Evolutionary conservation across 2,888 invertebrate species (phyloP), one percentile per base, ranked within the genome.

Genomic region (Halictus quadricinctus): DNA sequence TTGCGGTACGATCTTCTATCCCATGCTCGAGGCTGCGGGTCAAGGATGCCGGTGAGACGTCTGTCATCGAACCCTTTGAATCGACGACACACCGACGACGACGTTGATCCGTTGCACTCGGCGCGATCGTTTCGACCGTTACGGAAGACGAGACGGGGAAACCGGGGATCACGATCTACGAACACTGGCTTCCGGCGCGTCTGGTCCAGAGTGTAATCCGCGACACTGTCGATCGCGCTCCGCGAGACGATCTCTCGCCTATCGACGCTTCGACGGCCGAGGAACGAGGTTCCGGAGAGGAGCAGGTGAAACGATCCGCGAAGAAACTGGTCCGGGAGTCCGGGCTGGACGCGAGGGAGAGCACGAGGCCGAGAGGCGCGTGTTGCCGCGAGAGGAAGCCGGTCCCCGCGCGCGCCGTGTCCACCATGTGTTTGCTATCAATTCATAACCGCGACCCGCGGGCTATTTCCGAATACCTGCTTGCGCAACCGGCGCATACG

Each of bases 341-440:
- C 48, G n/a, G 10, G 13, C n/a, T 18, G 46, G 77, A 41, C 46
- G 76, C 66, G 36, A 66, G 66, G 66, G 60, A n/a, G 29, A 70
- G 29, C 70, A 72, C 50, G 79, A 80, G 76, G 73, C 46, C 70
- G 69, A 21, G 86, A 41, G 70, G 80, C 73, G 72, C 78, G 72
- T 29, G 46, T 50, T 48, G 72, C 60, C 36, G 70, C 77, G 74
- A n/a, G 50, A 46, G 69, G 58, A 73, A 79, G 79, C 83, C 83
- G 83, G 83, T 72, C 46, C 66, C 29, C 46, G 54, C 48, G 50
- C 74, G 76, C 76, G 58, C 76, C 90, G 89, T 91, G 90, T 90
- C 90, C 91, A 92, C 90, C 93, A 93, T 93, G 93, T 93, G 93
- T 93, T 93, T 90, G 92, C 93, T 93, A 93, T 93, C 92, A 92